Evolutionary conservation across 2,797 vertebrate genomes (phyloP), one percentile per base, ranked within the genome.

Genomic region (Acanthis flammea): DNA sequence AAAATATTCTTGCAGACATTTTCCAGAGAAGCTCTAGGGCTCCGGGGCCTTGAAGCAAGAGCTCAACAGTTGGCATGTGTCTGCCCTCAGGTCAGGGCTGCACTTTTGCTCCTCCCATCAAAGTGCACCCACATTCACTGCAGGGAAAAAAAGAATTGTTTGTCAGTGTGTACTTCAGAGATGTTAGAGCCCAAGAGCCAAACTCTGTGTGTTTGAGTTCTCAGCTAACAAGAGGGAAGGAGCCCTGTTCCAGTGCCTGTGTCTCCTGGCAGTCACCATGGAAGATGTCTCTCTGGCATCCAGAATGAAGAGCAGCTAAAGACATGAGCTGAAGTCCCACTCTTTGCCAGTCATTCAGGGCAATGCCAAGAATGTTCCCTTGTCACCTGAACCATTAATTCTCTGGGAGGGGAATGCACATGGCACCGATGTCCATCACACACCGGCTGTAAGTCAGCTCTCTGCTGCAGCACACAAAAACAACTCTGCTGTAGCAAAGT

Each of bases 401-500:
- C 1, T 2, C 51, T 44, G 23, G 24, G 73, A 65, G 24, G 41
- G 27, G 71, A 86, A n/a, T 41, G 30, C 37, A 48, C 18, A 1
- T 2, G 42, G 35, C 63, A 45, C 35, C 0, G 0, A 28, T 17
- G 17, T 19, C 33, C 25, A 8, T 47, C 67, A 33, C 37, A 22
- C 14, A 4, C 15, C 6, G 2, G 12, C 66, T 60, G 5, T 11
- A n/a, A 47, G 9, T 48, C 53, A 57, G 41, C 14, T 66, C 13
- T 25, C 12, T 48, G 44, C 50, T 31, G 14, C 65, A n/a, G 28
- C 16, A 30, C 60, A 87, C 60, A 55, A 51, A 45, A 88, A 11
- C 21, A 60, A 2, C 19, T n/a, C 30, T 35, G 27, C 21, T 67
- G 39, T 61, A 79, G 37, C 30, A 57, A 42, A 75, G 33, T 44